Percentiles rank a stretch among this genome's conserved stretches.
Conservation (phyloP, 2,797 vertebrate species). For the Sarcoramphus papa region DNA sequence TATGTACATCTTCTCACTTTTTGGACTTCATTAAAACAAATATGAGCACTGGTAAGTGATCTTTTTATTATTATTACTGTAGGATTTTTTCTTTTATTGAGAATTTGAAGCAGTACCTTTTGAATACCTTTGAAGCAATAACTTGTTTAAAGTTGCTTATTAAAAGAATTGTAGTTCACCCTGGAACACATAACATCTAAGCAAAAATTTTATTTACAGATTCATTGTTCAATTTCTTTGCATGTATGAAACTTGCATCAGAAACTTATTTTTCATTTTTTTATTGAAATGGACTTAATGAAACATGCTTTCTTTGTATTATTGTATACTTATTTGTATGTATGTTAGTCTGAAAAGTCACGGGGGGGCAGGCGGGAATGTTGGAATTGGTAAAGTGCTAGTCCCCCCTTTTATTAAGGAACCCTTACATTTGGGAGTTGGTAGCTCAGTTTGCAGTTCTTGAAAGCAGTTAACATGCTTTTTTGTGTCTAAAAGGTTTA, state of each 20-base stretch:
- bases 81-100: background rate
- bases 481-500: background rate
- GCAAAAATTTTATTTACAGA: background rate
- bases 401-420: background rate
- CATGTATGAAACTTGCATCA: background rate
- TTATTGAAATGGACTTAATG: background rate
- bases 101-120: background rate
- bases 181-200: background rate
- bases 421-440: background rate
- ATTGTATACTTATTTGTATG: background rate
- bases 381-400: background rate
- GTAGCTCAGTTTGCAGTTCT: background rate
- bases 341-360: background rate
- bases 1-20: background rate
- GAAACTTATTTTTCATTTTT: background rate
- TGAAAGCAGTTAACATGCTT: background rate
- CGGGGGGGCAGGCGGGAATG: fast-evolving
- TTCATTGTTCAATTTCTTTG: background rate
- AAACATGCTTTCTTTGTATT: background rate
- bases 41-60: background rate
- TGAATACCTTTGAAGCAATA: background rate
- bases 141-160: background rate
- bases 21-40: background rate
- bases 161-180: background rate
- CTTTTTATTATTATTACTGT: background rate